A percentile compares a stretch with the other conserved stretches of the same genome.
These are phyloP conservation scores for Morelia viridis DNA, from an alignment of 2,797 vertebrate species.

Conservation along the genomic window DNA sequence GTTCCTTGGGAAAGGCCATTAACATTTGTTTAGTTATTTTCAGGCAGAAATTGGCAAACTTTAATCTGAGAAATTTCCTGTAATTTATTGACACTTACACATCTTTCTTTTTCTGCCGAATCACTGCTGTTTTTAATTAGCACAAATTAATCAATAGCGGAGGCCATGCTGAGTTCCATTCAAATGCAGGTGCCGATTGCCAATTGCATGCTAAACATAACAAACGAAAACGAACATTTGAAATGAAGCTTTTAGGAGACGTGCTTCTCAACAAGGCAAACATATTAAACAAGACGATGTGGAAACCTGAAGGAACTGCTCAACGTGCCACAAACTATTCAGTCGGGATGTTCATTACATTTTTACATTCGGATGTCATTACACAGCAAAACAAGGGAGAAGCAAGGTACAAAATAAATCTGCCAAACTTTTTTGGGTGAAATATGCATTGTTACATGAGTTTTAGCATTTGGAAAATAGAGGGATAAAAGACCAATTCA, in stretches of 20 bases:
- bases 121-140: conserved; percentile 73
- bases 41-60: conserved; percentile 67
- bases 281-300: conserved; percentile 30
- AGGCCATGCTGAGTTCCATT: conserved; percentile 62
- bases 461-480: not conserved
- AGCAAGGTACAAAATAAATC: not conserved
- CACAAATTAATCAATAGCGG: conserved; percentile 74
- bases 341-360: conserved; percentile 54
- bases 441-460: not conserved
- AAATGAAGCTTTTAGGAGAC: conserved; percentile 4
- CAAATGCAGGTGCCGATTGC: conserved; percentile 66
- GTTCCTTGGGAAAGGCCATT: conserved; percentile 55
- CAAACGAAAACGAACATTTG: conserved; percentile 51
- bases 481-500: not conserved
- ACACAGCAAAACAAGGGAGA: not conserved
- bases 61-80: conserved; percentile 66
- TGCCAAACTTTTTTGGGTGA: not conserved
- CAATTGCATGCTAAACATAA: conserved; percentile 63
- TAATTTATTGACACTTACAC: conserved; percentile 74
- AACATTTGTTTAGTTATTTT: conserved; percentile 70
- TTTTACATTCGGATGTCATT: conserved; percentile 42
- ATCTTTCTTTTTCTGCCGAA: conserved; percentile 67
- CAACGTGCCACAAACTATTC: not conserved
- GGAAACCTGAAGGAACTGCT: conserved; percentile 33
- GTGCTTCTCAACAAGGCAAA: conserved; percentile 34